A percentile compares a stretch with the other conserved stretches of the same genome.
phyloP scores from a whole-genome alignment of 2,797 vertebrate species.

The Chanos chanos region DNA sequence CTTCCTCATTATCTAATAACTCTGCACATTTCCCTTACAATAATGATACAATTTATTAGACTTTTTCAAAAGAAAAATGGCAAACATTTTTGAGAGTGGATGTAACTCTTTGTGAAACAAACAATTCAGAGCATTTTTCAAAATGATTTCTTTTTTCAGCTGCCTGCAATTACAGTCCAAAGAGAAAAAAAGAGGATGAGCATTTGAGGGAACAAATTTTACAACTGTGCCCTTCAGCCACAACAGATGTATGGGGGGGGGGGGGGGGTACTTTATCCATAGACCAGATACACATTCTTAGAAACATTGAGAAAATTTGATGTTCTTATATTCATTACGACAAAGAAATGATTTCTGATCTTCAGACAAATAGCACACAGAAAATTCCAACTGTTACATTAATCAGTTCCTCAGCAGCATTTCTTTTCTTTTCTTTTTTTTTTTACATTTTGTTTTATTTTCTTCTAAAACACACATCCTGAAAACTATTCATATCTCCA shows the following conservation, averaged over 20 bases:
- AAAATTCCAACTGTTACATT: no score
- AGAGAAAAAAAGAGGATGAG: slow-evolving; percentile 2
- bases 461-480: no score
- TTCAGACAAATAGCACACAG: no score
- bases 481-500: no score
- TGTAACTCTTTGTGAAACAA: background rate
- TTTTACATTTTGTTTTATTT: no score
- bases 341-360: no score
- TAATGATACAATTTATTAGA: background rate
- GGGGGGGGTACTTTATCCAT: slow-evolving; percentile 18
- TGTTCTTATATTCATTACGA: no score
- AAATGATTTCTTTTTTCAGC: slow-evolving; percentile 20
- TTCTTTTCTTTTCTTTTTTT: no score
- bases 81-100: background rate
- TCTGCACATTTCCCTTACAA: background rate
- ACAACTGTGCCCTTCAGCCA: slow-evolving; percentile 25
- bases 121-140: slow-evolving; percentile 13
- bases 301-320: no score
- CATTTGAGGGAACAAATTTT: no score
- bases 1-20: slow-evolving; percentile 10
- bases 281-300: slow-evolving; percentile 1
- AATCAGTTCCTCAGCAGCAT: no score
- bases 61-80: background rate
- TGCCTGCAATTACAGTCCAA: slow-evolving; percentile 13
- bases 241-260: slow-evolving; percentile 24